A percentile compares a stretch with the other conserved stretches of the same genome.
phyloP scores from a whole-genome alignment of 2,888 invertebrate genomes.

The Atethmia centrago region DNA sequence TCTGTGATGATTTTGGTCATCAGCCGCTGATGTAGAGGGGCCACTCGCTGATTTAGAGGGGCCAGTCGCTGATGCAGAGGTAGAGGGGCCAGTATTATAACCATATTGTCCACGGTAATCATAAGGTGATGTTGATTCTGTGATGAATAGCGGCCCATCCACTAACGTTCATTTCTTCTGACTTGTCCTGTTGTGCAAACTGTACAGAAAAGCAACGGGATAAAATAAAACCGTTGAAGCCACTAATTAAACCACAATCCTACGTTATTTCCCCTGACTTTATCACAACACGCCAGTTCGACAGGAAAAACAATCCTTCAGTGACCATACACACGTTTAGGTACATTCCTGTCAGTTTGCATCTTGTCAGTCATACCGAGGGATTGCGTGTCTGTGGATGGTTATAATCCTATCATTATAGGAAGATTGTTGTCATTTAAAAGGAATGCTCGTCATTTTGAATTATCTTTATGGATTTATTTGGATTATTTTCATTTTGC shows the following conservation, averaged over 20 bases:
- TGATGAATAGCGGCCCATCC: conserved; percentile 8
- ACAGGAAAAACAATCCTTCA: conserved; percentile 19
- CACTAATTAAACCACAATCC: conserved; percentile 8
- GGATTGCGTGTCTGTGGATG: conserved; percentile 22
- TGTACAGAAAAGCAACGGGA: conserved; percentile 17
- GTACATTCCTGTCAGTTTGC: conserved; percentile 4
- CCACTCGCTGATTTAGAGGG: too few relatives aligned
- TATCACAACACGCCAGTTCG: conserved; percentile 8
- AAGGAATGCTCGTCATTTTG: conserved; percentile 17
- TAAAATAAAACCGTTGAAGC: conserved; percentile 24
- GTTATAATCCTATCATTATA: conserved; percentile 24
- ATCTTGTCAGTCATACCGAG: conserved; percentile 17
- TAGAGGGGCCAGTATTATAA: too few relatives aligned
- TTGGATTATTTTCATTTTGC: not conserved
- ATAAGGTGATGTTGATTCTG: too few relatives aligned
- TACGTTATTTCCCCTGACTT: not conserved
- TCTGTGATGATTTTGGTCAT: too few relatives aligned
- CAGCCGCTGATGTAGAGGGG: too few relatives aligned
- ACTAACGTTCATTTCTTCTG: conserved; percentile 21
- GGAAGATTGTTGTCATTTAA: conserved; percentile 18
- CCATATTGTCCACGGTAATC: too few relatives aligned
- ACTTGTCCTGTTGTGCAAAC: conserved; percentile 16
- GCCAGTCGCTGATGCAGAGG: too few relatives aligned
- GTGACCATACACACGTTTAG: conserved; percentile 5
- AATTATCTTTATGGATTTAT: conserved; percentile 1